Evolutionary conservation across 2,888 invertebrate genomes (phyloP).

Genomic region (Elysia crispata): DNA sequence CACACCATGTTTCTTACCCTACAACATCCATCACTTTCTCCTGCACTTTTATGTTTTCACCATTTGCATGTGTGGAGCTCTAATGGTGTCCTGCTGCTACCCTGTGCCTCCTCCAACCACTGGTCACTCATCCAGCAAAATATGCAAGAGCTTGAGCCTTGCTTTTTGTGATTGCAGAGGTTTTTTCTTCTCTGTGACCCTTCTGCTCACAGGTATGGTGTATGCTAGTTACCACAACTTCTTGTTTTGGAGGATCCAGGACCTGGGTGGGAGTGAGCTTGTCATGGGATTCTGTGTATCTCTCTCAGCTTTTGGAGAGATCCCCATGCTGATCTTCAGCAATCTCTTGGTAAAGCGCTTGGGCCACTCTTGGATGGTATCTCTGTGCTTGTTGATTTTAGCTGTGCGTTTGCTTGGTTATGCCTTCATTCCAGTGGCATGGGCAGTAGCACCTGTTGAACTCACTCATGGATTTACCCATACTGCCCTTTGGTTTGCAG

Average conservation of each 20-base stretch:
- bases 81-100: conserved; percentile 68
- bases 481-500: conserved; percentile 71
- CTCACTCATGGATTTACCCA: conserved; percentile 69
- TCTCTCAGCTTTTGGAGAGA: conserved; percentile 68
- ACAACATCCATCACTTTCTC: conserved; percentile 68
- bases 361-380: conserved; percentile 66
- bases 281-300: conserved; percentile 70
- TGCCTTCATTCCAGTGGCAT: conserved; percentile 69
- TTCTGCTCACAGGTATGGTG: conserved; percentile 69
- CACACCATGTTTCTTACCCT: conserved; percentile 69
- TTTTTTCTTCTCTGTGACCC: conserved; percentile 64
- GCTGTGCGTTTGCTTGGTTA: conserved; percentile 66
- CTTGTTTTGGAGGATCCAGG: conserved; percentile 73
- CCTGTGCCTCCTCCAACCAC: conserved; percentile 67
- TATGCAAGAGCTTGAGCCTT: conserved; percentile 63
- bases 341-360: conserved; percentile 64
- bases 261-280: conserved; percentile 66
- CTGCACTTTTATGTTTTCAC: conserved; percentile 73
- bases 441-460: conserved; percentile 70
- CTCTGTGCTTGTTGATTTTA: conserved; percentile 63
- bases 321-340: conserved; percentile 69
- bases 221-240: conserved; percentile 69
- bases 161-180: conserved; percentile 67
- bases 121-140: conserved; percentile 63
- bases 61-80: conserved; percentile 62